Conservation (phyloP, 2,888 invertebrate species). For the Orchesella flavescens region DNA sequence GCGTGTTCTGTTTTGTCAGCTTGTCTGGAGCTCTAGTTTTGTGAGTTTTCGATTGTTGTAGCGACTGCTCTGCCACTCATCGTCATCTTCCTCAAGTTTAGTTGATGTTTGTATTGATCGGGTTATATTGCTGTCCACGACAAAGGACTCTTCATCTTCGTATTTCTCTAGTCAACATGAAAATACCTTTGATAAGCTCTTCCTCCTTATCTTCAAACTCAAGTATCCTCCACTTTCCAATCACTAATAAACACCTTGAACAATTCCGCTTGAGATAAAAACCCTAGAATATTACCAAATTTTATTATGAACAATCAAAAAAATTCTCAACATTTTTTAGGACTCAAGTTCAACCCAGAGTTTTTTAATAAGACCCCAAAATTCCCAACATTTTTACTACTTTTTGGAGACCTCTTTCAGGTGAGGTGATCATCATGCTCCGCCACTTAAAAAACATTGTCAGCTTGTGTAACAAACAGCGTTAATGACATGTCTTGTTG, state of each 20-base stretch:
- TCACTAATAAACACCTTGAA: slow-evolving; percentile 45
- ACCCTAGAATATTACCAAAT: background rate
- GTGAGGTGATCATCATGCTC: background rate
- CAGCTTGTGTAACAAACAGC: background rate
- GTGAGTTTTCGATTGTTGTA: too few species aligned
- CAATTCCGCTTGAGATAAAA: slow-evolving; percentile 2
- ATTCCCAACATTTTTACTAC: slow-evolving; percentile 37
- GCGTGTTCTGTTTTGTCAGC: background rate
- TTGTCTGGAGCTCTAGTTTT: background rate
- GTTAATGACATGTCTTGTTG: background rate
- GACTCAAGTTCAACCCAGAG: background rate
- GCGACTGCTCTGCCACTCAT: too few species aligned
- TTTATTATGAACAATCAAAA: background rate
- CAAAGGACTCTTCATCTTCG: slow-evolving; percentile 12
- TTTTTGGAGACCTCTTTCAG: background rate
- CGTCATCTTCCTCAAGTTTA: too few species aligned
- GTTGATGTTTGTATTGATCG: too few species aligned
- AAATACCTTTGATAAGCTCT: slow-evolving; percentile 6
- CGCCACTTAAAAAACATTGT: background rate
- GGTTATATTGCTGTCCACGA: background rate
- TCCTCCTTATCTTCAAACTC: slow-evolving; percentile 11
- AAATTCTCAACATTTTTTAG: background rate
- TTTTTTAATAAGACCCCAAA: background rate
- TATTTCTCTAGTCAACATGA: slow-evolving; percentile 16
- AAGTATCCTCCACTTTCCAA: background rate